Percentiles rank a stretch among this genome's conserved stretches.
These are phyloP conservation scores for Caenorhabditis sp. DNA, from an alignment of 2,888 invertebrate species.

Conservation along the genomic window DNA sequence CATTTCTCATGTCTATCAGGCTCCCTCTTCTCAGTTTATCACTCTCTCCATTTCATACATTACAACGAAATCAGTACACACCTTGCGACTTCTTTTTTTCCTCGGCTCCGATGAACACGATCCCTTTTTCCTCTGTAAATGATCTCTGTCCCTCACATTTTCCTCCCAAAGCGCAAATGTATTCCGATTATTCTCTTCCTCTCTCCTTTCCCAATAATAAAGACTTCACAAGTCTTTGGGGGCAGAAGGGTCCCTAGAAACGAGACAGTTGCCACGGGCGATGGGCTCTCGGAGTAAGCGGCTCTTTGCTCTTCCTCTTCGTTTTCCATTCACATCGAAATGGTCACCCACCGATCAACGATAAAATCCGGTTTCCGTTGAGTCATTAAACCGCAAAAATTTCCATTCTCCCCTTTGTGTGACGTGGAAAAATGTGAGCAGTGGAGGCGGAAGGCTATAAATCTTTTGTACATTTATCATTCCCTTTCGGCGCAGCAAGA, in stretches of 20 bases:
- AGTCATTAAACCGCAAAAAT: too few relatives aligned
- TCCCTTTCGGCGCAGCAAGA: too few relatives aligned
- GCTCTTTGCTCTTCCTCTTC: background rate
- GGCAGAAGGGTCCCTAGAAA: background rate
- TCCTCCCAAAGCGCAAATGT: constrained; percentile 1
- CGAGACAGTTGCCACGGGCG: constrained; percentile 12
- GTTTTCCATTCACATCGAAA: too few relatives aligned
- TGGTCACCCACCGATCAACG: too few relatives aligned
- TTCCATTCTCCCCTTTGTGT: background rate
- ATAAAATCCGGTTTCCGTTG: too few relatives aligned
- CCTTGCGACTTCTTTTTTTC: too few relatives aligned
- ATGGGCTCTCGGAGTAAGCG: constrained; percentile 1
- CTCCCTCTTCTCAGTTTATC: background rate
- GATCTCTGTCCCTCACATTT: too few relatives aligned
- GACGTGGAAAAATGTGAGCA: background rate
- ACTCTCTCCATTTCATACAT: background rate
- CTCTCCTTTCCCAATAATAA: background rate
- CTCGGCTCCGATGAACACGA: background rate
- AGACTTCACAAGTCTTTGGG: too few relatives aligned
- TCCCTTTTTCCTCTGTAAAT: background rate
- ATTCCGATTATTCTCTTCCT: too few relatives aligned
- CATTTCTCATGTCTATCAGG: background rate
- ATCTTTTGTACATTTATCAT: too few relatives aligned
- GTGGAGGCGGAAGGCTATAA: background rate
- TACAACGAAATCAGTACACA: too few relatives aligned